phyloP scores from a whole-genome alignment of 2,888 invertebrate genomes.

The Lasioglossum calceatum region DNA sequence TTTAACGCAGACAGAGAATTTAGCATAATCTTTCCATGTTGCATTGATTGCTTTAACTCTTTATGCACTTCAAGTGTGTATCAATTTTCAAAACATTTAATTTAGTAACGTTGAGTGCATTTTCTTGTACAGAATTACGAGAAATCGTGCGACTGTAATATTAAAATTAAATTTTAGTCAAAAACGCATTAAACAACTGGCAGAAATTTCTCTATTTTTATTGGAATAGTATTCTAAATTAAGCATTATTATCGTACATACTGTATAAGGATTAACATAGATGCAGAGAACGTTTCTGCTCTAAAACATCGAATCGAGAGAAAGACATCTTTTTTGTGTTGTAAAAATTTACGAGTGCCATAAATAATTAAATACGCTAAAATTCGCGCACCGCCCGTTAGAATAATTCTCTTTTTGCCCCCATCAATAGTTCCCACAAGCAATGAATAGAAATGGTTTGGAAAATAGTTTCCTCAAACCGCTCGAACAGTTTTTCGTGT shows the following conservation, averaged over 20 bases:
- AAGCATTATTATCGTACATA: neutral
- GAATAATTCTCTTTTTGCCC: neutral
- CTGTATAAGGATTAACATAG: neutral
- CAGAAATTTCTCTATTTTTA: neutral
- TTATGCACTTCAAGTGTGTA: neutral
- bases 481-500: neutral
- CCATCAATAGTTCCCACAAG: neutral
- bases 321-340: neutral
- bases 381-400: neutral
- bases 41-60: neutral
- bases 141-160: neutral
- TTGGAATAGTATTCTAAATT: neutral
- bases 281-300: neutral
- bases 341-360: neutral
- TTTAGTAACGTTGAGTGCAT: neutral
- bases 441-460: neutral
- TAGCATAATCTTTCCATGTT: neutral
- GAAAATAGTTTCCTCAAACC: neutral
- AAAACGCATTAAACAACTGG: neutral
- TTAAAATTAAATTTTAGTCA: neutral
- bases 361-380: neutral
- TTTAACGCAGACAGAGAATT: neutral
- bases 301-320: neutral
- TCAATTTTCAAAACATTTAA: neutral
- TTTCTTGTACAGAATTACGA: neutral